Percentiles rank a stretch among this genome's conserved stretches.
Conservation (phyloP, 2,797 vertebrate genomes). For the Myotis planiceps region DNA sequence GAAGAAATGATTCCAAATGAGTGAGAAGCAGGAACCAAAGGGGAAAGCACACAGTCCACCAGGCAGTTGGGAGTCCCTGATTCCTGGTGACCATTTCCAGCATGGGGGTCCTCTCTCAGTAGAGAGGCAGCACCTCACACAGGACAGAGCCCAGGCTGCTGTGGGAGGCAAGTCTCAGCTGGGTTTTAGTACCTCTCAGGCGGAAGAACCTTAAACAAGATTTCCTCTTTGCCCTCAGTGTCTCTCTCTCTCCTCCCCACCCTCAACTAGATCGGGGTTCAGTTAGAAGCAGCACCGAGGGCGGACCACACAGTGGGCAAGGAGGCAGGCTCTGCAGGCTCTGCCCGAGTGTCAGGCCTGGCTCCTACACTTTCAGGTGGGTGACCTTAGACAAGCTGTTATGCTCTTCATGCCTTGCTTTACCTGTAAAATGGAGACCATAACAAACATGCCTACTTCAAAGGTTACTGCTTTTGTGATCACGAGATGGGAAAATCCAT, state of each 20-base stretch:
- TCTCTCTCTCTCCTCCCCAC: neutral
- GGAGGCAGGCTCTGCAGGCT: neutral
- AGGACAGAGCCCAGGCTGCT: neutral
- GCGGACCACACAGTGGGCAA: rapidly evolving
- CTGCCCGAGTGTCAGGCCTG: neutral
- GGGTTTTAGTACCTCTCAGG: neutral
- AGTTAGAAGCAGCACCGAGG: neutral
- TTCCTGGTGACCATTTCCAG: neutral
- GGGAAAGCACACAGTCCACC: neutral
- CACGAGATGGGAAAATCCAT: neutral
- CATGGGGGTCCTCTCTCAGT: neutral
- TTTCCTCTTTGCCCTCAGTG: neutral
- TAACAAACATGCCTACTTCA: neutral
- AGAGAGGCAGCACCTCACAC: neutral
- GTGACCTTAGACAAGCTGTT: neutral
- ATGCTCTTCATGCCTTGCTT: neutral
- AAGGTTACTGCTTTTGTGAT: neutral
- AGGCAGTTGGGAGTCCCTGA: neutral
- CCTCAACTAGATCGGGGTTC: neutral
- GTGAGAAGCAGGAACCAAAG: slow-evolving; percentile 38
- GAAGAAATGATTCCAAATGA: slow-evolving; percentile 34
- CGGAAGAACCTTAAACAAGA: neutral
- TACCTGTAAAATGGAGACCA: neutral
- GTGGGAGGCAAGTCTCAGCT: neutral
- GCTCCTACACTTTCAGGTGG: neutral